Base-by-base conservation (phyloP, 2,797 vertebrate genomes). In the Tragopan temminckii region DNA sequence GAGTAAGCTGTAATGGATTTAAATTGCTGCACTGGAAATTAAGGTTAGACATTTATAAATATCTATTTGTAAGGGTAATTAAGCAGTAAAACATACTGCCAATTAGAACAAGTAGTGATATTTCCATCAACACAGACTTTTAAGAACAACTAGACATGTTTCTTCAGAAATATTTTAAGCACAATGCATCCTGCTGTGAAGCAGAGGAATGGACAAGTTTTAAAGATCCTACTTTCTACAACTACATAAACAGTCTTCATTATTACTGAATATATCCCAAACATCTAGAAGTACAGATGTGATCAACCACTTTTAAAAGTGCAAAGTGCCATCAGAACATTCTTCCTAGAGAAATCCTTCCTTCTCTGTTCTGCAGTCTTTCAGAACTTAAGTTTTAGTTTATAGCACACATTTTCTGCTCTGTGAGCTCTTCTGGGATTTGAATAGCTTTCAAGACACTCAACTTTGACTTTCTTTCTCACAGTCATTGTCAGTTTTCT, bases 1-100 rank as follows among this genome's bases (percentile, higher is more conserved):
- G 40, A 78, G 24, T 20, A 67, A 82, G 80, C 43, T 42, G 15
- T 91, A 94, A 95, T 68, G 36, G 72, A 91, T 87, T 90, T 82
- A 70, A 85, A 93, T 33, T 82, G 91, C 46, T 80, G 38, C 61
- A 57, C 38, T 77, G 57, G 52, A 92, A 91, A 89, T 67, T 19
- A 74, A 57, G 59, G 38, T 62, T 72, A 86, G 80, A 72, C 46
- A 46, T 79, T 66, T 79, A 79, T 40, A 86, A 84, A 76, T 79
- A 66, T 75, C 77, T 67, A 42, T 12, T 8, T 58, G 23, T 52
- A 93, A 23, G 55, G 55, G 63, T 87, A 89, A 92, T 87, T 81
- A 79, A 84, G 67, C 78, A 80, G 69, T 66, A 76, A 89, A 89
- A 69, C 13, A 46, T 36, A 64, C 2, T 85, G 75, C 67, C 59